These are phyloP conservation scores for Synanthedon andrenaeformis DNA, from an alignment of 2,888 invertebrate species.

Conservation along the genomic window DNA sequence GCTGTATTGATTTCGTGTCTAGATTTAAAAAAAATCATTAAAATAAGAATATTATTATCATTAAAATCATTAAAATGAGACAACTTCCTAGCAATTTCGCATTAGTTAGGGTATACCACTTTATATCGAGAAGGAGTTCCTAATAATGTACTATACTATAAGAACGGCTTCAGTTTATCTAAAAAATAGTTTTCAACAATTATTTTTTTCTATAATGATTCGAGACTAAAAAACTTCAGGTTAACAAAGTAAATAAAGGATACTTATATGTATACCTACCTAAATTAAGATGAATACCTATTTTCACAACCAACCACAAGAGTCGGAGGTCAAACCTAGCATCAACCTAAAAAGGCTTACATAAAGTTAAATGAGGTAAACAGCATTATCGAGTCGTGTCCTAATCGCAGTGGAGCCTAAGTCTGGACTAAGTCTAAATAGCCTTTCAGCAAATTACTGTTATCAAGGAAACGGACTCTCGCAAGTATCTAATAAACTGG, in stretches of 20 bases:
- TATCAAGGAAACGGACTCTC: constrained; percentile 19
- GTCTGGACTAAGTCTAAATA: constrained; percentile 12
- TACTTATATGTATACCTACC: not conserved
- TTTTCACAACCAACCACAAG: constrained; percentile 1
- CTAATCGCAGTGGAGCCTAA: constrained; percentile 20
- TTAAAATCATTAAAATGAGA: too few species aligned
- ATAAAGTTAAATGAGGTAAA: constrained; percentile 17
- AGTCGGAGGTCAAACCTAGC: constrained; percentile 2
- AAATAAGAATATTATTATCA: too few species aligned
- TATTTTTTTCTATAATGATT: too few species aligned
- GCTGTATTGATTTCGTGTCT: too few species aligned
- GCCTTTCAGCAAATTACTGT: constrained; percentile 34
- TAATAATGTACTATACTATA: too few species aligned
- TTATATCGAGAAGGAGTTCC: too few species aligned
- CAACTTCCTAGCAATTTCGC: too few species aligned
- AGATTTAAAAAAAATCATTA: too few species aligned
- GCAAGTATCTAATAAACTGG: constrained; percentile 12
- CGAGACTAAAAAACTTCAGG: too few species aligned
- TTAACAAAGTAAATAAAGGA: not conserved
- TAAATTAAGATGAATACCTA: not conserved
- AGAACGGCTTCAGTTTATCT: too few species aligned
- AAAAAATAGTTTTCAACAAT: too few species aligned
- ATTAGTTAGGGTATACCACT: too few species aligned
- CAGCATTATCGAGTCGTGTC: constrained; percentile 30
- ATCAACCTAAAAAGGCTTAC: constrained; percentile 8